A percentile compares a stretch with the other conserved stretches of the same genome.
phyloP scores from a whole-genome alignment of 2,797 vertebrate genomes.

The Melanogrammus aeglefinus region DNA sequence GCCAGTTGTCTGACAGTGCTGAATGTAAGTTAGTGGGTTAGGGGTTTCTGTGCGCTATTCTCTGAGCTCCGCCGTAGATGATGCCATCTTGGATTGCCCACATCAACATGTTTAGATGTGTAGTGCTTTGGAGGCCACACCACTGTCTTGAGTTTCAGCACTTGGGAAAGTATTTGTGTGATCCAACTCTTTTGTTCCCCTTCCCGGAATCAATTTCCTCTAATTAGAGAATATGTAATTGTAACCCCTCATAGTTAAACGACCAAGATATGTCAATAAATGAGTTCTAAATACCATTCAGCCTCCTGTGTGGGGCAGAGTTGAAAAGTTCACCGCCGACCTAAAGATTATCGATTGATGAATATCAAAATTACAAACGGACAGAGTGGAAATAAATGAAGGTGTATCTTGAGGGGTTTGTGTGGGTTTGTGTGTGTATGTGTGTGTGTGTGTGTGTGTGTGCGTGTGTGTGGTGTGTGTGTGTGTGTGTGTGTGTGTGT shows the following conservation, averaged over 20 bases:
- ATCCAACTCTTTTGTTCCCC: conserved; percentile 33
- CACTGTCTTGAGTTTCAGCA: not conserved
- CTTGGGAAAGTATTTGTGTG: conserved; percentile 12
- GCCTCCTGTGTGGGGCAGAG: conserved; percentile 26
- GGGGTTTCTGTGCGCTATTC: conserved; percentile 27
- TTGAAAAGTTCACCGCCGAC: conserved; percentile 38
- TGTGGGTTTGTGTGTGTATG: not conserved
- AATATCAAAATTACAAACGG: conserved; percentile 56
- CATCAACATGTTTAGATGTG: not conserved
- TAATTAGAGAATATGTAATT: conserved; percentile 62
- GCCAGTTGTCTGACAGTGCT: conserved; percentile 31
- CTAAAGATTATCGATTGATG: conserved; percentile 62
- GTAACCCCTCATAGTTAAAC: conserved; percentile 53
- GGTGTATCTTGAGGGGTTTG: conserved; percentile 15
- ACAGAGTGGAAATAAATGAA: conserved; percentile 42
- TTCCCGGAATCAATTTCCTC: conserved; percentile 54
- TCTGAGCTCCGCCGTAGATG: conserved; percentile 30
- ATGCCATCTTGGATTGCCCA: conserved; percentile 18
- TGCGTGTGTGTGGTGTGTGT: not conserved
- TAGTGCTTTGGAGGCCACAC: not conserved
- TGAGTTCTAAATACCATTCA: conserved; percentile 48
- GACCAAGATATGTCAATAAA: conserved; percentile 65
- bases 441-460: no score
- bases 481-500: not conserved
- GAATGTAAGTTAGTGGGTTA: conserved; percentile 32